A percentile compares a stretch with the other conserved stretches of the same genome.
phyloP scores from a whole-genome alignment of 2,797 vertebrate genomes.

The Nannoperca australis region DNA sequence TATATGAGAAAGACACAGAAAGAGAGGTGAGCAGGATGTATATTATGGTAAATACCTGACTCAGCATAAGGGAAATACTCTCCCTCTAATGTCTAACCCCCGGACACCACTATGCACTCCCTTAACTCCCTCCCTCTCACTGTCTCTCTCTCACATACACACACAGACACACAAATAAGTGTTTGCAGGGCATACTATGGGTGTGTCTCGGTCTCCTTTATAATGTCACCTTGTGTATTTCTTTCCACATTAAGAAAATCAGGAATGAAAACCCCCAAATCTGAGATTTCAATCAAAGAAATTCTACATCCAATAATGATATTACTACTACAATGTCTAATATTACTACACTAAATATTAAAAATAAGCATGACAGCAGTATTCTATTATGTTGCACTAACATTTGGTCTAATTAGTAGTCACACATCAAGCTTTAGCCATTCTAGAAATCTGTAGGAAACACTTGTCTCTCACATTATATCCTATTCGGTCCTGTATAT shows the following conservation, averaged over 20 bases:
- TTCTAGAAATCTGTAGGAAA: neutral
- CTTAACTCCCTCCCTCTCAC: constrained; percentile 25
- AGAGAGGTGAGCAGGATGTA: constrained; percentile 49
- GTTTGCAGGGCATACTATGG: constrained; percentile 5
- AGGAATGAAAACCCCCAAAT: neutral
- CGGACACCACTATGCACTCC: constrained; percentile 39
- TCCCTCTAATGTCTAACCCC: constrained; percentile 64
- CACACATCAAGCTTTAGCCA: neutral
- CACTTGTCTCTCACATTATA: neutral
- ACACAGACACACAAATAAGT: neutral
- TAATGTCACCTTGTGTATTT: constrained; percentile 7
- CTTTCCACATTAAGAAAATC: neutral
- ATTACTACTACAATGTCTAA: neutral
- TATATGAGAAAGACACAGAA: neutral
- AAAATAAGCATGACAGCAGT: neutral
- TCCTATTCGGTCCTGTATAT: neutral
- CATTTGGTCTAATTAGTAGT: neutral
- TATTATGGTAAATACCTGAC: constrained; percentile 71
- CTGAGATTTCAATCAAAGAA: neutral
- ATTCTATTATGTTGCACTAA: neutral
- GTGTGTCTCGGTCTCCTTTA: constrained; percentile 16
- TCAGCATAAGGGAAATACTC: constrained; percentile 73
- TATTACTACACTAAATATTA: neutral
- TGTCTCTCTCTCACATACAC: neutral
- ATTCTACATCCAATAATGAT: neutral